Conservation (phyloP, 2,113 vertebrate genomes). For the Rhinoderma darwinii region DNA sequence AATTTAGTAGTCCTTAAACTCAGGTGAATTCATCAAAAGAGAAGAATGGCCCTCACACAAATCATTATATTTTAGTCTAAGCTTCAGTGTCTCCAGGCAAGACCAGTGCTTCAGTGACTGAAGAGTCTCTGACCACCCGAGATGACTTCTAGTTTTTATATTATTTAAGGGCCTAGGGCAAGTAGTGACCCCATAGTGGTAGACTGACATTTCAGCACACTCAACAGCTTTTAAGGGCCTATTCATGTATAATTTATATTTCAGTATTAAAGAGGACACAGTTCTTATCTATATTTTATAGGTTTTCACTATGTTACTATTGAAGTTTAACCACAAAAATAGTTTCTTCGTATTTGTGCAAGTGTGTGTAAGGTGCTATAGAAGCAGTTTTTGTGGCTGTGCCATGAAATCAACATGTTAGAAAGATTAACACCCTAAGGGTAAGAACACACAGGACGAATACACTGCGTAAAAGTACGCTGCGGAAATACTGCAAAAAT, state of each 20-base stretch:
- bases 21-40: neutral
- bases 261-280: neutral
- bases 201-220: constrained; percentile 43
- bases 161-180: constrained; percentile 37
- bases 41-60: neutral
- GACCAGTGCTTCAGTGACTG: constrained; percentile 19
- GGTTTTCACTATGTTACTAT: neutral
- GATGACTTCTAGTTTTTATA: constrained; percentile 37
- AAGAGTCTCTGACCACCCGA: constrained; percentile 32
- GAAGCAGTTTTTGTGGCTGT: neutral
- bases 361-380: neutral
- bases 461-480: too few relatives aligned
- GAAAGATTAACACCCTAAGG: too few relatives aligned
- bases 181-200: constrained; percentile 16
- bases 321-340: neutral
- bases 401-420: neutral
- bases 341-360: neutral
- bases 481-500: too few relatives aligned
- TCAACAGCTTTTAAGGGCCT: constrained; percentile 24
- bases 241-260: constrained; percentile 37
- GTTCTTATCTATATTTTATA: neutral
- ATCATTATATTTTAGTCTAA: constrained; percentile 15
- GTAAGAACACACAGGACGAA: too few relatives aligned
- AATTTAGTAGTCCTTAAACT: neutral
- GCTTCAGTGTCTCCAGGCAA: constrained; percentile 9